Evolutionary conservation across 1,140 invertebrate species (phyloP), one percentile per base, ranked within the genome.

Genomic region (Melipona quadrifasciata): DNA sequence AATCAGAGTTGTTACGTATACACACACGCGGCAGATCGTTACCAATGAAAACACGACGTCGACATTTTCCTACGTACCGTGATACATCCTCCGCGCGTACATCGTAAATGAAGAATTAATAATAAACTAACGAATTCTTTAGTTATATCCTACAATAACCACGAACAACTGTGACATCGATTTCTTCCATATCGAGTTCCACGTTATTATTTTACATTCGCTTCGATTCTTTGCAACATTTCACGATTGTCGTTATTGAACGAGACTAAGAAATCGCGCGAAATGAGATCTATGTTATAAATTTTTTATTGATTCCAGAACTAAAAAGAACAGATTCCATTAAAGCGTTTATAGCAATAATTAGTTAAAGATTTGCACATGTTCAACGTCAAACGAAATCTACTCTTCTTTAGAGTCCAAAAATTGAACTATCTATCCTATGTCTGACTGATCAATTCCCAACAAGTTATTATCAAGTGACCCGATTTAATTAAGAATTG

Each of bases 1-100:
- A 86, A 84, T 86, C 74, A 82, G 81, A 84, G 58, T 78, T 84
- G 80, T 82, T 86, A 86, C 68, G 74, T 86, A 78, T n/a, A 61
- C 58, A 61, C 70, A 86, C 80, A 76, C 83, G 57, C 53, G 53
- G 34, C 31, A 17, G 61, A 34, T 85, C 53, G 78, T 74, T 81
- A 70, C 79, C 83, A 81, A 74, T 74, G 78, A 74, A 74, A 81
- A 85, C 71, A 85, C 53, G 24, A 12, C 76, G 78, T 47, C 73
- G 67, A 72, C 68, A 65, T 73, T 80, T 72, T 84, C 68, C 21
- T 17, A 27, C 31, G n/a, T 65, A 21, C 11, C 24, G 39, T n/a
- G 39, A 21, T 53, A 67, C 39, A n/a, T n/a, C n/a, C n/a, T 2
- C 55, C 47, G 31, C 51, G 34, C 31, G 11, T 77, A 6, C 21